Evolutionary conservation across 2,888 invertebrate genomes (phyloP), one percentile per base, ranked within the genome.

Genomic region (Pyrgus malvae): DNA sequence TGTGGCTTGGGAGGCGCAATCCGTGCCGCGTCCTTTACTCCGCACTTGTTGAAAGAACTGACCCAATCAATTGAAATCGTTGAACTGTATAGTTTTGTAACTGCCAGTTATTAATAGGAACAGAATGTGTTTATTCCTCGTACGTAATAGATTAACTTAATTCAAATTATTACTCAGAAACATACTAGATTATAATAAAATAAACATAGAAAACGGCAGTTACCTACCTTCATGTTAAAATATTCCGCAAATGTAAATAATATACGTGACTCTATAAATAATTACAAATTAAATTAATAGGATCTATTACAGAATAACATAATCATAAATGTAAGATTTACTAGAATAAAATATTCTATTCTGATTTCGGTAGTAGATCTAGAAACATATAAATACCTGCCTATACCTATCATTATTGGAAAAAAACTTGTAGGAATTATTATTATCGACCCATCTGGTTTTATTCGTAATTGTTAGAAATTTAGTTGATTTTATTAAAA

Each of bases 21-120:
- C 82, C 82, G 80, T 81, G 81, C 81, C 80, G 77, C 72, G 83
- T 88, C 88, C 87, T 88, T 88, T 83, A 81, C 80, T 83, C 86
- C 87, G 72, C 60, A 72, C 57, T 68, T 68, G 76, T 77, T 78
- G 72, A 82, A 83, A 85, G 86, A 83, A 87, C 85, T 86, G 87
- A 87, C 72, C 66, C 80, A 79, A 16, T 8, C 16, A 19, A 9
- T 81, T 78, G 74, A 74, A 80, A 80, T 75, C 69, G 74, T 80
- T 80, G 70, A 75, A 73, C n/a, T 78, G 81, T 77, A 71, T 66
- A 76, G 75, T 76, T 73, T 69, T 78, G 77, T 75, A 76, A 78
- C 86, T 87, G 86, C 80, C 85, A 82, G 70, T 82, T 80, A 67
- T 73, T 79, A 75, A n/a, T n/a, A n/a, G n/a, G n/a, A n/a, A n/a